phyloP scores from a whole-genome alignment of 2,113 vertebrate genomes.

The Ivindomyrus marchei region DNA sequence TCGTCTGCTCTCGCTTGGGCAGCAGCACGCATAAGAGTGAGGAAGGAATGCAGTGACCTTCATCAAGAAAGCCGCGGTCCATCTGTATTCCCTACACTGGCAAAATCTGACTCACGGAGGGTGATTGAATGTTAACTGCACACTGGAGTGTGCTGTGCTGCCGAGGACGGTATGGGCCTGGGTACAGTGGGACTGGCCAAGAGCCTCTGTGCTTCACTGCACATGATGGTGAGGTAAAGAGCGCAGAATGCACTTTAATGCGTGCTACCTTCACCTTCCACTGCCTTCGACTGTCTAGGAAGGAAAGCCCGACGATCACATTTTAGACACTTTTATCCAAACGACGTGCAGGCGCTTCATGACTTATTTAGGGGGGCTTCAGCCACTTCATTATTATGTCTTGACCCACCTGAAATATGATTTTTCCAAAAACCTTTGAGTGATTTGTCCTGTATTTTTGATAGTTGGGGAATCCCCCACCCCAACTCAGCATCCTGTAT shows the following conservation, averaged over 20 bases:
- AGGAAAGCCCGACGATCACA: background rate
- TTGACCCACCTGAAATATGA: background rate
- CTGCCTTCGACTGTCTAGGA: background rate
- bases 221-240: background rate
- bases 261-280: background rate
- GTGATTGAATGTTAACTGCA: constrained; percentile 66
- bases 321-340: background rate
- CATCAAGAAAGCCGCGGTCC: constrained; percentile 41
- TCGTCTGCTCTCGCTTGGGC: background rate
- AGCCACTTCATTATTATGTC: background rate
- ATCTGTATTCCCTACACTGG: constrained; percentile 57
- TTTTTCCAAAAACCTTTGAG: background rate
- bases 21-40: constrained; percentile 39
- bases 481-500: background rate
- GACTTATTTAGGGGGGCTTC: background rate
- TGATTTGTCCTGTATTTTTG: too few species aligned
- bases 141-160: constrained; percentile 39
- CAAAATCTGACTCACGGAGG: constrained; percentile 54
- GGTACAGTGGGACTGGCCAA: constrained; percentile 44
- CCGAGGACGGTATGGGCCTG: constrained; percentile 36
- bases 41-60: constrained; percentile 52
- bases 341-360: background rate
- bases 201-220: constrained; percentile 21
- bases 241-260: background rate
- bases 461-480: background rate